phyloP scores from a whole-genome alignment of 2,797 vertebrate genomes.

The Neostethus bicornis region DNA sequence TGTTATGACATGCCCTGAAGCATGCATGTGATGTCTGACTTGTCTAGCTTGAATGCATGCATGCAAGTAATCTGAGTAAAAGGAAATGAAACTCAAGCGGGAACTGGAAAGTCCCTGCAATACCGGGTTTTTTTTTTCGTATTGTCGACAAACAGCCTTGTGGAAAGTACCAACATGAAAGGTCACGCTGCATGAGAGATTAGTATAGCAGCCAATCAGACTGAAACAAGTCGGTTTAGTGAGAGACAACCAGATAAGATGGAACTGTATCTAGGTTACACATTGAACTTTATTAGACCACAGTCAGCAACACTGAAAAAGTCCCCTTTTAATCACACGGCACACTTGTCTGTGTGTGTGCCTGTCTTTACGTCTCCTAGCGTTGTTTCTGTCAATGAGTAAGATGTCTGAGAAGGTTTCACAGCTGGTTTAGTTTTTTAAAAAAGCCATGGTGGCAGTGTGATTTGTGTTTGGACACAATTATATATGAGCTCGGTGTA shows the following conservation, averaged over 20 bases:
- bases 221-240: no score
- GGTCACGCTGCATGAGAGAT: neutral
- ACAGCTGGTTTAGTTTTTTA: neutral
- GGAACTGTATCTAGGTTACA: constrained; percentile 10
- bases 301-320: neutral
- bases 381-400: neutral
- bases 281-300: neutral
- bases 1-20: neutral
- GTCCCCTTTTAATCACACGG: neutral
- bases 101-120: constrained; percentile 67
- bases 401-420: no score
- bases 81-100: constrained; percentile 67
- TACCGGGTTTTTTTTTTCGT: constrained; percentile 13
- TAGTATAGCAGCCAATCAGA: neutral
- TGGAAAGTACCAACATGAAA: constrained; percentile 67
- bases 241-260: neutral
- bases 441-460: neutral
- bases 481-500: no score
- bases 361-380: no score
- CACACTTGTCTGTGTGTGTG: neutral
- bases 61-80: constrained; percentile 17
- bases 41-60: neutral
- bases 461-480: neutral
- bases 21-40: neutral
- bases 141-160: constrained; percentile 33